Evolutionary conservation across 2,113 vertebrate genomes (phyloP).

Genomic region (Mirounga angustirostris): DNA sequence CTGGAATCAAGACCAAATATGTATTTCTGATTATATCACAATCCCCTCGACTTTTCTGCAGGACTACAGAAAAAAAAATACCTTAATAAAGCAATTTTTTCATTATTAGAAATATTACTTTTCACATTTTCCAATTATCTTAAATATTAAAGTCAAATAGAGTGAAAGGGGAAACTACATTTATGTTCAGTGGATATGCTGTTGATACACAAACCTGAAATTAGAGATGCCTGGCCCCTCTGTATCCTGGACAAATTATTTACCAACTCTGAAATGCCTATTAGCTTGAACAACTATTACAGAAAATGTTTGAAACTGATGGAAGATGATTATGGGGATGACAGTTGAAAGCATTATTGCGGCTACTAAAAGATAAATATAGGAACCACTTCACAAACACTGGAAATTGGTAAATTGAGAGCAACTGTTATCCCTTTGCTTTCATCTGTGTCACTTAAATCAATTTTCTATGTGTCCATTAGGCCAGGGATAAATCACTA

Average conservation of each 20-base stretch:
- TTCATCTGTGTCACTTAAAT: slow-evolving; percentile 18
- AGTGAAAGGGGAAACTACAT: neutral
- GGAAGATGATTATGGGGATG: neutral
- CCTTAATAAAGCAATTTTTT: neutral
- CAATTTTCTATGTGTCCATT: neutral
- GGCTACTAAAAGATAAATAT: slow-evolving; percentile 17
- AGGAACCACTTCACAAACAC: neutral
- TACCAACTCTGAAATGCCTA: neutral
- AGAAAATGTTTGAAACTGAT: slow-evolving; percentile 55
- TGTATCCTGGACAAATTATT: neutral
- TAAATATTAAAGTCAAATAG: slow-evolving; percentile 18
- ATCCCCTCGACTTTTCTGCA: neutral
- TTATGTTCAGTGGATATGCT: neutral
- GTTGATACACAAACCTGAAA: neutral
- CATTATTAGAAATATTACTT: slow-evolving; percentile 23
- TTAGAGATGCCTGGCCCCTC: neutral
- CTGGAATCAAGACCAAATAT: neutral
- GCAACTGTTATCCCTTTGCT: neutral
- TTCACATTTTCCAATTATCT: neutral
- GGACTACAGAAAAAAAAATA: neutral
- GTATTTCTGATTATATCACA: neutral
- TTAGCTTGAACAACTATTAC: slow-evolving; percentile 8
- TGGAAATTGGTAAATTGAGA: slow-evolving; percentile 7
- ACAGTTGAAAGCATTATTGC: neutral
- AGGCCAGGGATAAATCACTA: neutral